Conservation (phyloP, 2,888 invertebrate genomes). For the Anthophora plumipes region DNA sequence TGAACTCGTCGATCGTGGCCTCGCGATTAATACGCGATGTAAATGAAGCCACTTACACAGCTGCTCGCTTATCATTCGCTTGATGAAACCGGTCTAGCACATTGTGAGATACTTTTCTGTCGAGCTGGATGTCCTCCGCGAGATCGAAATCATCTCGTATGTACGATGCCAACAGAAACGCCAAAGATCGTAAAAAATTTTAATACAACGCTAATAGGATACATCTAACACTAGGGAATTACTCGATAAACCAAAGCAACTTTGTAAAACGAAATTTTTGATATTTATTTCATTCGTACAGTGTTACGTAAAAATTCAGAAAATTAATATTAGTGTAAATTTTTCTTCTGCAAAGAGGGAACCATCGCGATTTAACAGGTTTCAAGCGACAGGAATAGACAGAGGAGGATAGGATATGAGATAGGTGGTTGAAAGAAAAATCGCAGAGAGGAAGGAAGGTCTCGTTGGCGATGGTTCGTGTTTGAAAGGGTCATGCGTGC, state of each 20-base stretch:
- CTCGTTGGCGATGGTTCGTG: neutral
- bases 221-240: too few species aligned
- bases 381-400: neutral
- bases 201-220: too few species aligned
- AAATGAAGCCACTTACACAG: slow-evolving; percentile 60
- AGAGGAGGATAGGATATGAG: too few species aligned
- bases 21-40: slow-evolving; percentile 42
- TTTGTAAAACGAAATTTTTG: too few species aligned
- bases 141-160: slow-evolving; percentile 22
- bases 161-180: neutral
- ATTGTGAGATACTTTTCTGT: slow-evolving; percentile 25
- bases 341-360: too few species aligned
- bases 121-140: slow-evolving; percentile 22
- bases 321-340: too few species aligned
- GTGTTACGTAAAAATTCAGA: too few species aligned
- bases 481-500: slow-evolving; percentile 52
- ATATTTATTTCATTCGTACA: too few species aligned
- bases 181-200: too few species aligned
- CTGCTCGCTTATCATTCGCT: slow-evolving; percentile 60
- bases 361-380: too few species aligned
- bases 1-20: neutral
- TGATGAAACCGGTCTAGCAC: slow-evolving; percentile 42
- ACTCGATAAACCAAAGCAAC: too few species aligned
- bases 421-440: neutral
- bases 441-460: slow-evolving; percentile 8